phyloP scores from a whole-genome alignment of 2,888 invertebrate genomes.

The Onchidella celtica region DNA sequence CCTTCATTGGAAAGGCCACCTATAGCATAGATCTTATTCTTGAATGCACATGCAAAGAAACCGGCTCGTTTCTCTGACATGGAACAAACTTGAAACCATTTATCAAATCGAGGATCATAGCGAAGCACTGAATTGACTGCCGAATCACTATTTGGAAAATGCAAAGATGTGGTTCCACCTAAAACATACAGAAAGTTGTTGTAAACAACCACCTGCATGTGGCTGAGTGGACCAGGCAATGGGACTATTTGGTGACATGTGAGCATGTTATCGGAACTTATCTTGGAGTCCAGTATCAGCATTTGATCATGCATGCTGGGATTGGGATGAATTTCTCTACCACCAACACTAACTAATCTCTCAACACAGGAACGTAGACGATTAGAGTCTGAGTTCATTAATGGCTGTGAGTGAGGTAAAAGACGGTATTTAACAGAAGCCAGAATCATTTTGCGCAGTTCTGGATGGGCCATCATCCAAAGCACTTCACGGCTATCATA shows the following conservation, averaged over 20 bases:
- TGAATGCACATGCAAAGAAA: conserved; percentile 79
- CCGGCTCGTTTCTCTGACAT: conserved; percentile 80
- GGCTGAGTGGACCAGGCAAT: conserved; percentile 79
- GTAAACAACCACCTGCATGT: conserved; percentile 79
- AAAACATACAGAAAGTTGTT: conserved; percentile 79
- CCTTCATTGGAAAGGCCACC: conserved; percentile 80
- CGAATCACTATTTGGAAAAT: conserved; percentile 80
- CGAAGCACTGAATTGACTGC: conserved; percentile 79
- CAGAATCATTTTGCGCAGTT: conserved; percentile 78
- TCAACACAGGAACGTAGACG: conserved; percentile 76
- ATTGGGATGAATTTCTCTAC: conserved; percentile 79
- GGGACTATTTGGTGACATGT: conserved; percentile 77
- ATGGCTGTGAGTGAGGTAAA: conserved; percentile 79
- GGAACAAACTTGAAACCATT: conserved; percentile 77
- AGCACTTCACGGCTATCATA: conserved; percentile 77
- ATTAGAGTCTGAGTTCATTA: conserved; percentile 68
- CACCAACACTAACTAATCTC: conserved; percentile 78
- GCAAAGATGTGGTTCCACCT: conserved; percentile 80
- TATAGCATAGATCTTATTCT: conserved; percentile 76
- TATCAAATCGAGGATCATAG: conserved; percentile 78
- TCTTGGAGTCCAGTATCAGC: conserved; percentile 76
- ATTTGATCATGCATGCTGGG: conserved; percentile 79
- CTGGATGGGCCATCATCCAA: conserved; percentile 77
- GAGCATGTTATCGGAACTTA: conserved; percentile 77
- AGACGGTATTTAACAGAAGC: conserved; percentile 79